Evolutionary conservation across 2,888 invertebrate genomes (phyloP).

Genomic region (Neoitamus cyanurus): DNA sequence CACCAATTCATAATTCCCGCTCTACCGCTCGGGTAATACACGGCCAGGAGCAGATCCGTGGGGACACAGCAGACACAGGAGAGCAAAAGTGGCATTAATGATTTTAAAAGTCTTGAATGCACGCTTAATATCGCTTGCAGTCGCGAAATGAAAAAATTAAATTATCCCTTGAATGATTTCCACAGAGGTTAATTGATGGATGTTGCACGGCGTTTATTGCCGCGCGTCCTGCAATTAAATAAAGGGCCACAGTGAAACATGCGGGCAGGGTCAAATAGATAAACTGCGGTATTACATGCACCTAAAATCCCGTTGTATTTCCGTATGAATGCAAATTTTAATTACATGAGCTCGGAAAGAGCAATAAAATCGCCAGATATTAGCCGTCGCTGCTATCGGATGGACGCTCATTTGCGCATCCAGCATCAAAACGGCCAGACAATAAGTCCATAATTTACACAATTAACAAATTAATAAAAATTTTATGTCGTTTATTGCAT

Average conservation of each 20-base stretch:
- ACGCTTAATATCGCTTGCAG: not conserved
- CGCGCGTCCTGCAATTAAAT: not conserved
- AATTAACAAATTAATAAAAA: slow-evolving; percentile 47
- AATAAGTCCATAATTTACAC: slow-evolving; percentile 46
- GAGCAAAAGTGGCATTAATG: not conserved
- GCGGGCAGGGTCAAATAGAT: not conserved
- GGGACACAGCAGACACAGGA: not conserved
- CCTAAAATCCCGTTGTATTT: slow-evolving; percentile 14
- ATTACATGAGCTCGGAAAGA: slow-evolving; percentile 8
- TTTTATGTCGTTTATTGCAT: slow-evolving; percentile 41
- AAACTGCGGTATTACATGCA: not conserved
- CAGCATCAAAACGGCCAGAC: slow-evolving; percentile 28
- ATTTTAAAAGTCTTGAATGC: not conserved
- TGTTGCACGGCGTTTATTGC: not conserved
- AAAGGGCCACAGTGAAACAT: not conserved
- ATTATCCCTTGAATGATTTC: slow-evolving; percentile 1
- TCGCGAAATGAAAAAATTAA: slow-evolving; percentile 1
- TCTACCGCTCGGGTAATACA: not conserved
- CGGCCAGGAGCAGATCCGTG: not conserved
- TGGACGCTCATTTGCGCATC: not conserved
- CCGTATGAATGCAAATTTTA: slow-evolving; percentile 33
- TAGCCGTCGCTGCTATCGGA: not conserved
- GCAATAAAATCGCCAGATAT: slow-evolving; percentile 31
- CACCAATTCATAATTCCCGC: not conserved
- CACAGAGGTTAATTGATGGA: not conserved